Evolutionary conservation across 2,797 vertebrate genomes (phyloP).

Genomic region (Borostomias antarcticus): DNA sequence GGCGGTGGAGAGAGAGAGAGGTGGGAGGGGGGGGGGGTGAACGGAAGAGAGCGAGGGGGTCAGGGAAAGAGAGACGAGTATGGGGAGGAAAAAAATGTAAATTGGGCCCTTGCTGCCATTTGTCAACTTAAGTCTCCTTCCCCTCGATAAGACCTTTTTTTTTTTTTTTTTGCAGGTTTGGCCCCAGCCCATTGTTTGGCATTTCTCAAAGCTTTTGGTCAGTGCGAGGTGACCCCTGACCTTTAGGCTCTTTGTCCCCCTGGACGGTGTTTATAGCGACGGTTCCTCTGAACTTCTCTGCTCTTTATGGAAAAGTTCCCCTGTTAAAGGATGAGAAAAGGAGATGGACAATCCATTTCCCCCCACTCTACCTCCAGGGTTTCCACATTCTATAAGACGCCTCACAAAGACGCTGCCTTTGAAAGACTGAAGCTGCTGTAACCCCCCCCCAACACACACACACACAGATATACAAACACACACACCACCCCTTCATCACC

Average conservation of each 20-base stretch:
- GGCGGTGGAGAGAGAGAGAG: background rate
- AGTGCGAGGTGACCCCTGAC: slow-evolving; percentile 44
- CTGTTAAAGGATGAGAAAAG: slow-evolving; percentile 34
- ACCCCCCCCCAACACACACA: slow-evolving; percentile 14
- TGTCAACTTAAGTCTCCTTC: slow-evolving; percentile 32
- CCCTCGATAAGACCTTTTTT: slow-evolving; percentile 17
- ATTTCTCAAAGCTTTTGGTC: slow-evolving; percentile 39
- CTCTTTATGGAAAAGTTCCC: slow-evolving; percentile 43
- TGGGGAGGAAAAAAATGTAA: slow-evolving; percentile 12
- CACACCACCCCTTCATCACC: slow-evolving; percentile 30
- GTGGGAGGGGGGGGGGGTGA: slow-evolving; percentile 10
- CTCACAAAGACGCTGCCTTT: slow-evolving; percentile 29
- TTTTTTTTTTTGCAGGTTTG: slow-evolving; percentile 35
- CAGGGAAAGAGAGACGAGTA: slow-evolving; percentile 13
- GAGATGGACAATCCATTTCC: slow-evolving; percentile 35
- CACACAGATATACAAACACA: no score
- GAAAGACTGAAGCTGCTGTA: slow-evolving; percentile 20
- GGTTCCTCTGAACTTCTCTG: slow-evolving; percentile 43
- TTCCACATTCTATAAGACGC: slow-evolving; percentile 24
- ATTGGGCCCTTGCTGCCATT: slow-evolving; percentile 27
- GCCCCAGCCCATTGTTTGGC: slow-evolving; percentile 33
- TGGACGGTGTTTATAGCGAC: slow-evolving; percentile 45
- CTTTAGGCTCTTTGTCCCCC: slow-evolving; percentile 30
- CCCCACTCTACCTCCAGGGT: slow-evolving; percentile 30
- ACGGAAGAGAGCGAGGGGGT: slow-evolving; percentile 2